Evolutionary conservation across 2,888 invertebrate genomes (phyloP).

Genomic region (Rhopalosiphum nymphaeae): DNA sequence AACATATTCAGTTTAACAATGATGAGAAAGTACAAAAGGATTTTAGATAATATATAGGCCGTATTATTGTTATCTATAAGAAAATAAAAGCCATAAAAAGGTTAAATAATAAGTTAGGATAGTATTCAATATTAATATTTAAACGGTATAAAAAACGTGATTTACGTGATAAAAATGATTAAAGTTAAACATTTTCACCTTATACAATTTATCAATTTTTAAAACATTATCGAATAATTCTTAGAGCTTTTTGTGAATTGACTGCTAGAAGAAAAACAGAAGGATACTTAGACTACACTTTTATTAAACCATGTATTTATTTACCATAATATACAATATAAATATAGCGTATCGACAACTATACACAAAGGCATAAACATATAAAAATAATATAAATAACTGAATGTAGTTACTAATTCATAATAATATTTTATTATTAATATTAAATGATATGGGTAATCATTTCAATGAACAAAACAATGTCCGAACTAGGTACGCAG

Average conservation of each 20-base stretch:
- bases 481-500: not conserved
- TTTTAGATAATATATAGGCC: not conserved
- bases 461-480: not conserved
- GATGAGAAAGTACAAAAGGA: constrained; percentile 29
- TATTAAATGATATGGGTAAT: not conserved
- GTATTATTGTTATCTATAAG: not conserved
- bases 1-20: constrained; percentile 1
- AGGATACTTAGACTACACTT: not conserved
- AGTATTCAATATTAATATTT: not conserved
- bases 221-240: not conserved
- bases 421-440: not conserved
- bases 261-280: not conserved
- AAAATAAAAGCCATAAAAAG: not conserved
- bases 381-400: not conserved
- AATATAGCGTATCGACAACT: not conserved
- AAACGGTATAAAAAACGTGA: not conserved
- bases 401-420: not conserved
- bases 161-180: not conserved
- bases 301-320: not conserved
- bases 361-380: not conserved
- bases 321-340: not conserved
- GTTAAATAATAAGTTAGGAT: not conserved
- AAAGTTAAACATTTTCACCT: not conserved
- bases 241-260: not conserved
- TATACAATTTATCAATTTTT: not conserved